Base-by-base conservation (phyloP, 2,113 vertebrate genomes). In the Cranoglanis bouderius region DNA sequence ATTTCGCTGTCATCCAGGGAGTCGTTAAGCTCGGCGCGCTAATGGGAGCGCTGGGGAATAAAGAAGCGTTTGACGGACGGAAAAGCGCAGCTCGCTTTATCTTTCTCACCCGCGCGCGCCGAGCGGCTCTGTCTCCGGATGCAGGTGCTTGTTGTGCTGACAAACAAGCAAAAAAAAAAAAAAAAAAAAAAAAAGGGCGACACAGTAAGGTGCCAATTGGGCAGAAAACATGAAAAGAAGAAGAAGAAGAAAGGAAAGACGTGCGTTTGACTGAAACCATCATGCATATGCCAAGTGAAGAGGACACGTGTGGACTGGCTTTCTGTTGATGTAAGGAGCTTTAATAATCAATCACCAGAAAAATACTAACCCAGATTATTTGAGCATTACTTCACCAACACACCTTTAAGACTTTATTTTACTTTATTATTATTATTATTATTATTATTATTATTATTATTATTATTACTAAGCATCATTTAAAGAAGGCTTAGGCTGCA, bases 1-100 rank as follows among this genome's bases (percentile, higher is more conserved):
- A 97, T 97, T 97, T 97, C 95, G 96, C 96, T 97, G 97, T 97
- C 97, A 97, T 95, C 95, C 95, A 96, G 96, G 96, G 96, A 96
- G 95, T 96, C 75, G 87, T 92, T 92, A 85, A 55, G 78, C 92
- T 94, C 94, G 1, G 94, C 92, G 88, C 94, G 21, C 87, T 94
- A 95, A 94, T 96, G 96, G 96, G 96, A 95, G 95, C 96, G 96
- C 95, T 96, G 95, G 77, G 87, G 85, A 88, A 96, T 95, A 96
- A 97, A 96, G 95, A 95, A 94, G 94, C 93, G 93, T 95, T 75
- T 95, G 95, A 96, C 95, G 95, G 96, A 96, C 96, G 95, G 91
- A 92, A 94, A 94, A 61, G 70, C 13, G 94, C 95, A 95, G 95
- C 95, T 96, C 70, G 87, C 38, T 95, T 96, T 96, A 13, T 85